Conservation (phyloP, 2,797 vertebrate species). For the Myiotriccus ornatus region DNA sequence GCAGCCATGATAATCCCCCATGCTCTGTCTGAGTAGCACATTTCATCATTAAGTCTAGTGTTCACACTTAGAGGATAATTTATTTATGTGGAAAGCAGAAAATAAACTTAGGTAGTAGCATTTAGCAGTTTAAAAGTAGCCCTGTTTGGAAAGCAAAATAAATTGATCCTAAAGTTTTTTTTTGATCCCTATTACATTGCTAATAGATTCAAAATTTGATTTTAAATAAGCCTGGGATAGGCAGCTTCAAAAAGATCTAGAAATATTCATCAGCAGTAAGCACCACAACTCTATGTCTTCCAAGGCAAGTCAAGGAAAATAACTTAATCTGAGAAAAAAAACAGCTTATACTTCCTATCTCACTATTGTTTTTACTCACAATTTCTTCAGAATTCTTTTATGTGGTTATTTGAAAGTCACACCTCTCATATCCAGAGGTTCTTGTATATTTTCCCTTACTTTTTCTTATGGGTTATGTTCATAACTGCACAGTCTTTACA, state of each 20-base stretch:
- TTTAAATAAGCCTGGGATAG: background rate
- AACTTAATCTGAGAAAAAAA: background rate
- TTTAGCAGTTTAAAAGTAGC: background rate
- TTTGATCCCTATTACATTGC: background rate
- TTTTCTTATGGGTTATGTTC: background rate
- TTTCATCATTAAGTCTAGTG: background rate
- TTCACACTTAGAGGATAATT: background rate
- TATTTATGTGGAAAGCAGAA: background rate
- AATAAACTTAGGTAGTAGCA: background rate
- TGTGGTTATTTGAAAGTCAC: background rate
- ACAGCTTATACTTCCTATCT: background rate
- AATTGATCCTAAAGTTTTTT: background rate
- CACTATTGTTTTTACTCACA: background rate
- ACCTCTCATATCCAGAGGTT: background rate
- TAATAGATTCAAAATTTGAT: background rate
- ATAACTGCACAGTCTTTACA: background rate
- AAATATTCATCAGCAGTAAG: background rate
- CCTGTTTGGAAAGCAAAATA: background rate
- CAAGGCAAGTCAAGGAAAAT: background rate
- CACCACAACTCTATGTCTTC: background rate
- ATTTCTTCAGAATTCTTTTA: background rate
- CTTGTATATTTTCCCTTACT: background rate
- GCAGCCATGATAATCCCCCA: background rate
- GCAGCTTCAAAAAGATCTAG: background rate
- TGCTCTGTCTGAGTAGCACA: background rate